These are phyloP conservation scores for Octopus sinensis DNA, from an alignment of 1,140 invertebrate species.

Conservation along the genomic window DNA sequence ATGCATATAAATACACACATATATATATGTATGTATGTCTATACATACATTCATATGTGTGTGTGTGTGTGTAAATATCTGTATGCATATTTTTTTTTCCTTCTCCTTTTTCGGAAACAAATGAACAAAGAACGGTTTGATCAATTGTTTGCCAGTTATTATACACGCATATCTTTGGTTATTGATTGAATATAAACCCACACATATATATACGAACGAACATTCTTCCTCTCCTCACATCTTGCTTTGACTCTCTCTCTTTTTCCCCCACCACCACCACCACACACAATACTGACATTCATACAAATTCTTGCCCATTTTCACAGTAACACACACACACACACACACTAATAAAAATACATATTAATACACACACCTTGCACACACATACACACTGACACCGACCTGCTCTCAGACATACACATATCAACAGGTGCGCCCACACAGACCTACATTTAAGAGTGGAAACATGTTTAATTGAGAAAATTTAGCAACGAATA, in stretches of 20 bases:
- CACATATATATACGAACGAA: background rate
- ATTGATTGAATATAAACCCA: background rate
- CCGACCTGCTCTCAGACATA: background rate
- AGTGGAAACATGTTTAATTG: background rate
- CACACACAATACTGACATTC: background rate
- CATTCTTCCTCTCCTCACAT: background rate
- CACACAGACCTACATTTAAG: background rate
- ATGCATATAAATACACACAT: background rate
- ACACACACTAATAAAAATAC: background rate
- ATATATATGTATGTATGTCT: background rate
- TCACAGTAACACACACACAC: background rate
- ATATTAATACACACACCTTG: background rate
- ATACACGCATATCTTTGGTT: background rate
- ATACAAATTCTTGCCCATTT: background rate
- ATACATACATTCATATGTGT: background rate
- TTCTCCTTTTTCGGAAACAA: background rate
- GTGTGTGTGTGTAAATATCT: background rate
- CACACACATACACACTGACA: background rate
- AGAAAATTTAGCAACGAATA: background rate
- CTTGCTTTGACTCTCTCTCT: background rate
- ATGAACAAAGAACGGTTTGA: background rate
- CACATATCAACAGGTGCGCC: background rate
- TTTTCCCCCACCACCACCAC: too few species aligned
- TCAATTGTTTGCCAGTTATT: background rate
- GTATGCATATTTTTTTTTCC: background rate